Conservation (phyloP, 2,797 vertebrate species). For the Selene dorsalis region DNA sequence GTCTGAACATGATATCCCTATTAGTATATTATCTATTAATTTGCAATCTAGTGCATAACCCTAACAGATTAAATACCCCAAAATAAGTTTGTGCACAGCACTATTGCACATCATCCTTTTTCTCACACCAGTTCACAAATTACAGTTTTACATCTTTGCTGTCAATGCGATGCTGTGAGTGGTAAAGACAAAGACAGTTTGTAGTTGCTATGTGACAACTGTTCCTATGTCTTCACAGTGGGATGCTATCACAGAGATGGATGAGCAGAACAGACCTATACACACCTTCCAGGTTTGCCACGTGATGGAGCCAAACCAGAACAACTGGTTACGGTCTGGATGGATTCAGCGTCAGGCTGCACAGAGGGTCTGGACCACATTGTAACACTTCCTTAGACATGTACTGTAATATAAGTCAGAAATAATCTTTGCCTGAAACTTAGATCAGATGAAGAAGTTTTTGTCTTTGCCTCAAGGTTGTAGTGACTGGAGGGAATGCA, state of each 20-base stretch:
- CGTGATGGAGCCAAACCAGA: constrained; percentile 98
- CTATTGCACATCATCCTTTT: constrained; percentile 1
- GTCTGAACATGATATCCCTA: not conserved
- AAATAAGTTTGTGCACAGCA: not conserved
- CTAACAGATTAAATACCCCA: not conserved
- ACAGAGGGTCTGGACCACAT: constrained; percentile 84
- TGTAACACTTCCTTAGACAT: constrained; percentile 9
- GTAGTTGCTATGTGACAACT: not conserved
- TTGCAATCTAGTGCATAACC: not conserved
- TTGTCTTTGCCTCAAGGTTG: constrained; percentile 22
- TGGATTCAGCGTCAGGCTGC: constrained; percentile 97
- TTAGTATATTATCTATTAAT: not conserved
- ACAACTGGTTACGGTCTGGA: constrained; percentile 97
- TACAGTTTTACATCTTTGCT: not conserved
- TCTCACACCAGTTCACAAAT: constrained; percentile 4
- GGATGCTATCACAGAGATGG: constrained; percentile 99
- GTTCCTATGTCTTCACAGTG: constrained; percentile 83
- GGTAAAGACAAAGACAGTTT: not conserved
- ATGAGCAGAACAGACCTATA: constrained; percentile 95
- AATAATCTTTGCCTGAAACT: not conserved
- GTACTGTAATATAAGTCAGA: constrained; percentile 1
- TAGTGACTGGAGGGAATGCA: constrained; percentile 5
- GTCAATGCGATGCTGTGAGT: not conserved
- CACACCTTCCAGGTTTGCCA: constrained; percentile 99
- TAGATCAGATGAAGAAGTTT: constrained; percentile 15